Percentiles rank a stretch among this genome's conserved stretches.
Evolutionary conservation across 2,888 invertebrate species (phyloP).

Genomic region (Leptinotarsa peninsularis): DNA sequence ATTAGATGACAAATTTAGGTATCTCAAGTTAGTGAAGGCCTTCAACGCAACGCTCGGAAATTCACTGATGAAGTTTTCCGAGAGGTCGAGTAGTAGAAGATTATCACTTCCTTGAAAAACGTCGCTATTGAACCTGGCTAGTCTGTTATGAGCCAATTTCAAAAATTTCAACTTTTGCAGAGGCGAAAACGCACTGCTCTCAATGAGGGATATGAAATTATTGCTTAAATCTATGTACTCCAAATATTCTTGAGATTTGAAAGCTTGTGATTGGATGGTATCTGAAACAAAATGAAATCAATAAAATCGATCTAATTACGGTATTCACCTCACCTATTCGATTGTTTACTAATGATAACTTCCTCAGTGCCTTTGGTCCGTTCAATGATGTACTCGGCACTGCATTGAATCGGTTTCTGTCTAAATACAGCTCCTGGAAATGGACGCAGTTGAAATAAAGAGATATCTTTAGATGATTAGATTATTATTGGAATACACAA

Average conservation of each 20-base stretch:
- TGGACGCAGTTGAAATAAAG: not conserved
- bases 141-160: slow-evolving; percentile 81
- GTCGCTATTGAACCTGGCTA: slow-evolving; percentile 85
- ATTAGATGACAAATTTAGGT: slow-evolving; percentile 86
- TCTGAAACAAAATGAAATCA: slow-evolving; percentile 68
- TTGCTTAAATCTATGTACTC: slow-evolving; percentile 83
- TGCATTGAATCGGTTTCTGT: slow-evolving; percentile 81
- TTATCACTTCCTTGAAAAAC: slow-evolving; percentile 82
- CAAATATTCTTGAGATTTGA: slow-evolving; percentile 76
- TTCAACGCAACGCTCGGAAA: slow-evolving; percentile 84
- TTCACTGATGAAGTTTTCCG: slow-evolving; percentile 86
- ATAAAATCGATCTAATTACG: not conserved
- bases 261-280: slow-evolving; percentile 74
- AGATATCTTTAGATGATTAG: no score
- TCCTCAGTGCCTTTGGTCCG: slow-evolving; percentile 79
- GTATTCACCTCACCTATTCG: slow-evolving; percentile 77
- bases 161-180: slow-evolving; percentile 76
- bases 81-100: slow-evolving; percentile 84
- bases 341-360: slow-evolving; percentile 82
- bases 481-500: no score
- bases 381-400: slow-evolving; percentile 85
- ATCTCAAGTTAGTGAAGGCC: slow-evolving; percentile 76
- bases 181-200: slow-evolving; percentile 80
- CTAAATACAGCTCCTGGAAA: slow-evolving; percentile 81
- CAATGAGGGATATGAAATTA: slow-evolving; percentile 81